A percentile compares a stretch with the other conserved stretches of the same genome.
These are phyloP conservation scores for Mobula hypostoma DNA, from an alignment of 2,113 vertebrate species.

Conservation along the genomic window DNA sequence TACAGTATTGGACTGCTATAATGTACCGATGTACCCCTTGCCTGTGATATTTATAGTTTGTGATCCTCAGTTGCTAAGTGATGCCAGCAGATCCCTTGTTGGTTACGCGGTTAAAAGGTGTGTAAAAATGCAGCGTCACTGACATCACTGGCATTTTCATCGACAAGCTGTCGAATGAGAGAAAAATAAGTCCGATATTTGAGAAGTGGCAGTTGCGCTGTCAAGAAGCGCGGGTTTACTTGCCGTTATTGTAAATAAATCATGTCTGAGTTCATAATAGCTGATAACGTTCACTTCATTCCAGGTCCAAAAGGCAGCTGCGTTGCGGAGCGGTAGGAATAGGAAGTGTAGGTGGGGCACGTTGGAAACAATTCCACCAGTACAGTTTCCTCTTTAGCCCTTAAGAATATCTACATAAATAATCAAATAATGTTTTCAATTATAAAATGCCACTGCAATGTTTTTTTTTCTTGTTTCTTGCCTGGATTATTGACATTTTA, in stretches of 20 bases:
- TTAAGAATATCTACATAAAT: background rate
- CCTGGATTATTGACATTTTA: background rate
- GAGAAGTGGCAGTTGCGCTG: background rate
- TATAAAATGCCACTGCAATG: background rate
- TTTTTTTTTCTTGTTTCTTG: background rate
- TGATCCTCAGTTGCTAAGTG: conserved; percentile 34
- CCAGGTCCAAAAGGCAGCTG: background rate
- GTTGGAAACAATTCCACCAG: background rate
- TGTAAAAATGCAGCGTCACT: background rate
- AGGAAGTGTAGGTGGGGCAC: background rate
- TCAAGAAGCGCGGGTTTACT: background rate
- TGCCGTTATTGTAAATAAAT: conserved; percentile 1
- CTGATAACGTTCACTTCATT: background rate
- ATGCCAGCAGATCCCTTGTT: background rate
- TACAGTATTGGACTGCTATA: background rate
- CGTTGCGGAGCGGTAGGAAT: too few species aligned
- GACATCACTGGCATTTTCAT: background rate
- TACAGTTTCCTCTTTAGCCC: background rate
- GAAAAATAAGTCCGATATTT: background rate
- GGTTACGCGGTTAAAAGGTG: background rate
- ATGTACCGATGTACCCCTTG: background rate
- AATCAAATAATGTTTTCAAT: background rate
- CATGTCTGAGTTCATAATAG: conserved; percentile 27
- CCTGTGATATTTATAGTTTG: conserved; percentile 32
- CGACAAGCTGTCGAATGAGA: background rate